These are phyloP conservation scores for Itoplectis maculator DNA, from an alignment of 2,888 invertebrate genomes.

Conservation along the genomic window DNA sequence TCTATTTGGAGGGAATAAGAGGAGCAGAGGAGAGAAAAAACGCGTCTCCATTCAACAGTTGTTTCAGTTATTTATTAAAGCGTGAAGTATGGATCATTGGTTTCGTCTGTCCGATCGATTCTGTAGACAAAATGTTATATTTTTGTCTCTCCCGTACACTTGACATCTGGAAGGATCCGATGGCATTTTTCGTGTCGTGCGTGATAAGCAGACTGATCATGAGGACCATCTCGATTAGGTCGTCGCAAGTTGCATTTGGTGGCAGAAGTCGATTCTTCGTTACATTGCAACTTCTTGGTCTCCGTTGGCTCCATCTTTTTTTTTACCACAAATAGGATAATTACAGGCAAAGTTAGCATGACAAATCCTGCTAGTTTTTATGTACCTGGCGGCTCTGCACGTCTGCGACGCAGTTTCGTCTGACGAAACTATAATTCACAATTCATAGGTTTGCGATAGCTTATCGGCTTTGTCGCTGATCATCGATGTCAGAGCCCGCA, in stretches of 20 bases:
- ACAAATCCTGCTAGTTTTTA: neutral
- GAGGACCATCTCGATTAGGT: neutral
- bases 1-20: constrained; percentile 11
- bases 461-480: constrained; percentile 38
- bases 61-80: constrained; percentile 24
- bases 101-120: neutral
- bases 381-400: neutral
- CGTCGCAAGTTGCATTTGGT: neutral
- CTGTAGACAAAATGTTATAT: constrained; percentile 16
- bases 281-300: too few relatives aligned
- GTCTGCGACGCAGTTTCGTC: neutral
- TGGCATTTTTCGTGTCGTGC: neutral
- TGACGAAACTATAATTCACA: constrained; percentile 38
- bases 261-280: neutral
- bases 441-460: constrained; percentile 28
- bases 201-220: neutral
- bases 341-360: neutral
- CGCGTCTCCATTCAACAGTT: constrained; percentile 13
- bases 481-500: constrained; percentile 18
- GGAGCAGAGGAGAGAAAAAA: constrained; percentile 12
- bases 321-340: neutral
- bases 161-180: neutral
- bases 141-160: neutral
- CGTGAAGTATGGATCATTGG: constrained; percentile 28
- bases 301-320: neutral